Conservation (phyloP, 2,797 vertebrate genomes). For the Tapirus indicus region DNA sequence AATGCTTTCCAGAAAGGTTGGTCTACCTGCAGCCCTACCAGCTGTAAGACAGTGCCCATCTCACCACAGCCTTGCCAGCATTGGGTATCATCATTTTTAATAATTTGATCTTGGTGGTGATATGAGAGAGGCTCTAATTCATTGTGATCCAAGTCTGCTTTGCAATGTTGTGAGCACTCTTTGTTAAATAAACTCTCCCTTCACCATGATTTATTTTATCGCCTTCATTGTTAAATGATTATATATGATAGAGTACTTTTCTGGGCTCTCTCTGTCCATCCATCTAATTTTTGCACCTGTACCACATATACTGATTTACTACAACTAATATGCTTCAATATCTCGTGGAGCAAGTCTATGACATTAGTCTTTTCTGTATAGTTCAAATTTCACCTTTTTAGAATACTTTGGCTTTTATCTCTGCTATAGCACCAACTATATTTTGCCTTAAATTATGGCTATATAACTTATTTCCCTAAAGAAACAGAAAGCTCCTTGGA, state of each 20-base stretch:
- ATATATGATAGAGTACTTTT: background rate
- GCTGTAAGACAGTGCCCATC: background rate
- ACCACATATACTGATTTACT: background rate
- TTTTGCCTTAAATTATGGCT: conserved; percentile 1
- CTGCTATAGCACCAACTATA: background rate
- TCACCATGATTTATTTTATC: background rate
- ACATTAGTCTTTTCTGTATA: background rate
- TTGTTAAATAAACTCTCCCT: background rate
- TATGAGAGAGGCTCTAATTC: background rate
- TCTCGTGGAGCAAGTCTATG: background rate
- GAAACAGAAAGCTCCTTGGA: background rate
- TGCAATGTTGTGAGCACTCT: background rate
- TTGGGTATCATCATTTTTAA: background rate
- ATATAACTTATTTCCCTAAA: background rate
- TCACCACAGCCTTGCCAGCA: background rate
- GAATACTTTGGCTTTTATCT: background rate
- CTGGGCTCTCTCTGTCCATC: background rate
- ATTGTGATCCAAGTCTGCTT: background rate
- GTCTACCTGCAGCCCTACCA: background rate
- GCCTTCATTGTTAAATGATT: background rate
- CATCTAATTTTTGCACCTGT: background rate
- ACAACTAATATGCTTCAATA: background rate
- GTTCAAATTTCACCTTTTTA: background rate
- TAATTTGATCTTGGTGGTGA: background rate
- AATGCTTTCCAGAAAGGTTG: background rate